These are phyloP conservation scores for Nematostella vectensis DNA, from an alignment of 92 coral and sea anemone species.

Conservation along the genomic window DNA sequence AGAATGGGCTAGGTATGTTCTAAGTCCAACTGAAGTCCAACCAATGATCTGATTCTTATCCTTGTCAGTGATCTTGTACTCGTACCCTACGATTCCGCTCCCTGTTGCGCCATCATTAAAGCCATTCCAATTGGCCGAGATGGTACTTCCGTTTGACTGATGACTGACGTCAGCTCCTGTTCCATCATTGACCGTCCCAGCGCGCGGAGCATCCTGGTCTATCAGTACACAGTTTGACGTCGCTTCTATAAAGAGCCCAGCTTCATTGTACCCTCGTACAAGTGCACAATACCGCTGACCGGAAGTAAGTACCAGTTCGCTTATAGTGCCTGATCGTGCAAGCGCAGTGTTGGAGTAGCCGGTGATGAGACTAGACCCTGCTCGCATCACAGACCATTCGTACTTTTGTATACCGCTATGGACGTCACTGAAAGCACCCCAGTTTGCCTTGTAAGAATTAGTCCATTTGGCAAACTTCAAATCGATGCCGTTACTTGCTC, in stretches of 20 bases:
- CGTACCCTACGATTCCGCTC: slow-evolving; percentile 80
- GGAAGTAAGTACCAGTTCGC: slow-evolving; percentile 67
- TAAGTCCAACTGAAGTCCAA: slow-evolving; percentile 76
- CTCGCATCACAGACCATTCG: slow-evolving; percentile 56
- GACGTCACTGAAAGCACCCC: slow-evolving; percentile 75
- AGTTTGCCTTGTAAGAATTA: slow-evolving; percentile 57
- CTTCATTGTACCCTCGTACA: slow-evolving; percentile 76
- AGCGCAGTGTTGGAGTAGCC: slow-evolving; percentile 50
- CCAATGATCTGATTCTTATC: slow-evolving; percentile 34
- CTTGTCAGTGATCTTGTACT: slow-evolving; percentile 53
- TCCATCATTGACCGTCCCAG: slow-evolving; percentile 85
- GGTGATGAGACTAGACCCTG: slow-evolving; percentile 40
- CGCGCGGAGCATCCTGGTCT: slow-evolving; percentile 78
- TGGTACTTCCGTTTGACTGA: slow-evolving; percentile 64
- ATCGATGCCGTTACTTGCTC: slow-evolving; percentile 42
- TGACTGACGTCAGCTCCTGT: slow-evolving; percentile 55
- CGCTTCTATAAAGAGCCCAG: slow-evolving; percentile 60
- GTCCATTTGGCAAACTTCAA: slow-evolving; percentile 82
- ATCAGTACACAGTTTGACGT: slow-evolving; percentile 82
- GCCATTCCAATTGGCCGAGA: slow-evolving; percentile 87
- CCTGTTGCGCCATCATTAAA: slow-evolving; percentile 76
- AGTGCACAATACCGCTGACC: slow-evolving; percentile 83
- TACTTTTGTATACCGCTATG: slow-evolving; percentile 79
- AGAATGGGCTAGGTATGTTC: slow-evolving; percentile 39
- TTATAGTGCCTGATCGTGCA: slow-evolving; percentile 25